A percentile compares a stretch with the other conserved stretches of the same genome.
phyloP scores from a whole-genome alignment of 2,797 vertebrate species.

The Peromyscus melanophrys region DNA sequence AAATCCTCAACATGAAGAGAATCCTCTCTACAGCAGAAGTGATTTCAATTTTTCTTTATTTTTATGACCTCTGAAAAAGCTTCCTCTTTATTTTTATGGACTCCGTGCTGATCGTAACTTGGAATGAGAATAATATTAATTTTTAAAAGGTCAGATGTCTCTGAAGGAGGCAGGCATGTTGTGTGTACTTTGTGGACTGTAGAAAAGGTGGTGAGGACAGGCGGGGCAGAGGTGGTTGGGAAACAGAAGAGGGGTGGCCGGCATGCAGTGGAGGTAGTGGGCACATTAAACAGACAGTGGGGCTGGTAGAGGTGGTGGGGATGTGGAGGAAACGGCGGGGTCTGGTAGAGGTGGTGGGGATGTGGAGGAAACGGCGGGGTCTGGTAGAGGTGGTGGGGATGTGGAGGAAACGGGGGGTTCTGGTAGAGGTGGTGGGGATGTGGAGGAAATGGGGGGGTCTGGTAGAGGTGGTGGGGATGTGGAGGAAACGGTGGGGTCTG shows the following conservation, averaged over 20 bases:
- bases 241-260: not conserved
- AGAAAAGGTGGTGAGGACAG: not conserved
- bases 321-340: too few species aligned
- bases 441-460: too few species aligned
- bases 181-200: rapidly evolving
- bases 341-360: too few species aligned
- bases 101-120: not conserved
- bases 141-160: not conserved
- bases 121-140: not conserved
- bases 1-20: not conserved
- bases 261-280: too few species aligned
- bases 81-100: not conserved
- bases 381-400: too few species aligned
- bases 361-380: too few species aligned
- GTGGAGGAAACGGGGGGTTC: too few species aligned
- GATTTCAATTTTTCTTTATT: not conserved
- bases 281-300: too few species aligned
- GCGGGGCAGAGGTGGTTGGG: not conserved
- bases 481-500: too few species aligned
- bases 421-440: too few species aligned
- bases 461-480: too few species aligned
- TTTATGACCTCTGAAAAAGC: not conserved
- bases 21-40: not conserved
- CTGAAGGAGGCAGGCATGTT: not conserved
- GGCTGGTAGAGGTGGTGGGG: too few species aligned